Conservation (phyloP, 1,140 invertebrate genomes). For the Linepithema humile region DNA sequence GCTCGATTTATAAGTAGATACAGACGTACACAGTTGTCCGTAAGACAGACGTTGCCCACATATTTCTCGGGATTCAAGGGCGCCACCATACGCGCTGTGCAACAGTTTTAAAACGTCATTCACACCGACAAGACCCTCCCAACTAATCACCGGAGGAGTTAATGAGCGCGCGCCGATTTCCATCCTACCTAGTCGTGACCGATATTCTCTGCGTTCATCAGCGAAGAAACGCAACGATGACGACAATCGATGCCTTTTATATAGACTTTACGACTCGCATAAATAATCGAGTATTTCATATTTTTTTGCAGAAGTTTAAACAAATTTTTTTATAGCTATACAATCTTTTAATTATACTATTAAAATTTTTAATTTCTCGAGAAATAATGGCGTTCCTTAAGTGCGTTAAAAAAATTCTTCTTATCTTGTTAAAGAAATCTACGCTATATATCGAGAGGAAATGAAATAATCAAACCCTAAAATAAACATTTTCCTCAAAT, state of each 20-base stretch:
- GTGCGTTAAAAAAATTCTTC: no score
- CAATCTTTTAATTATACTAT: no score
- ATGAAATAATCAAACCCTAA: neutral
- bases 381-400: no score
- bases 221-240: slow-evolving; percentile 4
- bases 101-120: slow-evolving; percentile 55
- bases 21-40: slow-evolving; percentile 20
- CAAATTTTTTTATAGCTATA: neutral
- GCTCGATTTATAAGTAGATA: slow-evolving; percentile 31
- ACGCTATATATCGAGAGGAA: no score
- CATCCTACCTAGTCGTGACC: slow-evolving; percentile 37
- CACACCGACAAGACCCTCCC: slow-evolving; percentile 23
- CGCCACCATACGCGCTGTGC: slow-evolving; percentile 10
- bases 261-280: neutral
- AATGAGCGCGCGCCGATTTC: slow-evolving; percentile 47
- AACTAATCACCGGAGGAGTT: slow-evolving; percentile 40
- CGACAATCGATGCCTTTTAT: neutral
- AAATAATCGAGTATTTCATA: neutral
- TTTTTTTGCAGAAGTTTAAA: neutral
- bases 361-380: no score
- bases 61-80: slow-evolving; percentile 63
- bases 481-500: neutral
- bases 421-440: no score
- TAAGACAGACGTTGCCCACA: slow-evolving; percentile 47
- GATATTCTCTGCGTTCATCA: slow-evolving; percentile 31